Conservation (phyloP, 1,140 invertebrate species). For the Drosophila rufa region DNA sequence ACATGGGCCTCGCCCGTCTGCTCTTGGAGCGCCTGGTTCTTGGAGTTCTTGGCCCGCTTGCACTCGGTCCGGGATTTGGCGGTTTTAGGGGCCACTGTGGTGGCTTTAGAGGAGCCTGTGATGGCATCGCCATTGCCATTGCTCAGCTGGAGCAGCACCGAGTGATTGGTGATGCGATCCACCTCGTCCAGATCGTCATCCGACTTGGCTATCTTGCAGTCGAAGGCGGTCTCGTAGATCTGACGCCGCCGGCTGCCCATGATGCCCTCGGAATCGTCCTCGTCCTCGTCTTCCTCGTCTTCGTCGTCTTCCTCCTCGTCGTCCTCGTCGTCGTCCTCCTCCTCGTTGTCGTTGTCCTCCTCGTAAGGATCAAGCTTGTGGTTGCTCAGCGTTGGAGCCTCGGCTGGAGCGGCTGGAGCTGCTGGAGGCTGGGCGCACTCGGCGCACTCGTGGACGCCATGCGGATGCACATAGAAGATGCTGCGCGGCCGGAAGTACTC, state of each 20-base stretch:
- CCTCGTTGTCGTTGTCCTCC: constrained; percentile 21
- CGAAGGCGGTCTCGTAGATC: constrained; percentile 95
- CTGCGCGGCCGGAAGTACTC: constrained; percentile 87
- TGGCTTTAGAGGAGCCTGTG: neutral
- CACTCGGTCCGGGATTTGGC: constrained; percentile 73
- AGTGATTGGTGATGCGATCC: constrained; percentile 92
- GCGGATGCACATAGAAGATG: constrained; percentile 87
- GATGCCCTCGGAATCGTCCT: constrained; percentile 65
- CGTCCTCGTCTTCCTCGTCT: constrained; percentile 30
- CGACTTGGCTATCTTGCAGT: constrained; percentile 92
- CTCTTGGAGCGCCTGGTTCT: constrained; percentile 81
- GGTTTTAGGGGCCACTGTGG: neutral
- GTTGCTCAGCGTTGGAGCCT: constrained; percentile 4
- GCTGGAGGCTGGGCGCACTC: constrained; percentile 83
- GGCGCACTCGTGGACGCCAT: constrained; percentile 85
- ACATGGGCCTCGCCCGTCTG: constrained; percentile 50
- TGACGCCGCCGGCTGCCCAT: constrained; percentile 87
- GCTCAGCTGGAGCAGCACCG: constrained; percentile 88
- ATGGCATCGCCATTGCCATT: constrained; percentile 74
- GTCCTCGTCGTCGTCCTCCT: constrained; percentile 12
- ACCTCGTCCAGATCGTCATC: constrained; percentile 93
- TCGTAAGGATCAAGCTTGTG: constrained; percentile 41
- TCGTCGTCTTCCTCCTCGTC: constrained; percentile 21
- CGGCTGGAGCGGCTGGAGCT: neutral
- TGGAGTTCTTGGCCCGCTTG: constrained; percentile 80